These are phyloP conservation scores for Procambarus clarkii DNA, from an alignment of 1,140 invertebrate species.

Conservation along the genomic window DNA sequence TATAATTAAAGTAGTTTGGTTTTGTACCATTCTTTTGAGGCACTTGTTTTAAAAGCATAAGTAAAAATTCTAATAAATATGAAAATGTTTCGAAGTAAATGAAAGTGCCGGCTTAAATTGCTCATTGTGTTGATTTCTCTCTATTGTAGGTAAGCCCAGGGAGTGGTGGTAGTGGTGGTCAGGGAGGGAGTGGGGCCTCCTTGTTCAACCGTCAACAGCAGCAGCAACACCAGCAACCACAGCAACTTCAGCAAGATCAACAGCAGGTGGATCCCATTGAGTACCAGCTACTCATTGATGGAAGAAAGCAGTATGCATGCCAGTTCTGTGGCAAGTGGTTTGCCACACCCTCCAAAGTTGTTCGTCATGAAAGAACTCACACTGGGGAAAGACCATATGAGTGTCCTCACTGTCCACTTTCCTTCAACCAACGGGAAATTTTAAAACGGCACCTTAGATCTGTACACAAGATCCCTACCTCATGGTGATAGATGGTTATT, in stretches of 20 bases:
- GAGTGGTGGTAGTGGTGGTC: slow-evolving; percentile 63
- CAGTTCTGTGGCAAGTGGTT: slow-evolving; percentile 83
- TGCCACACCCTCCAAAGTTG: slow-evolving; percentile 69
- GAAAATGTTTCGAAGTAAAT: slow-evolving; percentile 4
- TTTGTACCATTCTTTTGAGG: neutral
- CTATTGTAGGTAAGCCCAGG: slow-evolving; percentile 64
- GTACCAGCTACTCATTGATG: slow-evolving; percentile 36
- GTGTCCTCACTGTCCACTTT: slow-evolving; percentile 78
- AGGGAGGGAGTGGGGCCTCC: slow-evolving; percentile 52
- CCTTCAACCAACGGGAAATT: slow-evolving; percentile 71
- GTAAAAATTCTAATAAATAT: neutral
- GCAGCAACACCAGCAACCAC: slow-evolving; percentile 11
- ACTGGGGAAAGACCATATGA: slow-evolving; percentile 81
- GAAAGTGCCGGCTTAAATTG: slow-evolving; percentile 32
- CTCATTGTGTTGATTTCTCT: slow-evolving; percentile 63
- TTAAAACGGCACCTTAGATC: slow-evolving; percentile 64
- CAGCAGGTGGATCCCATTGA: slow-evolving; percentile 32
- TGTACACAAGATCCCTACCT: slow-evolving; percentile 64
- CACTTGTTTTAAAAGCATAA: neutral
- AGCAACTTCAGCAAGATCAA: slow-evolving; percentile 16
- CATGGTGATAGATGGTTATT: slow-evolving; percentile 35
- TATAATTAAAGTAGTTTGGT: neutral
- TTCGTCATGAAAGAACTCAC: slow-evolving; percentile 75
- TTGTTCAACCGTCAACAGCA: slow-evolving; percentile 4
- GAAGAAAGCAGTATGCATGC: slow-evolving; percentile 81